These are phyloP conservation scores for Ptychochromis oligacanthus DNA, from an alignment of 2,113 vertebrate species.

Conservation along the genomic window DNA sequence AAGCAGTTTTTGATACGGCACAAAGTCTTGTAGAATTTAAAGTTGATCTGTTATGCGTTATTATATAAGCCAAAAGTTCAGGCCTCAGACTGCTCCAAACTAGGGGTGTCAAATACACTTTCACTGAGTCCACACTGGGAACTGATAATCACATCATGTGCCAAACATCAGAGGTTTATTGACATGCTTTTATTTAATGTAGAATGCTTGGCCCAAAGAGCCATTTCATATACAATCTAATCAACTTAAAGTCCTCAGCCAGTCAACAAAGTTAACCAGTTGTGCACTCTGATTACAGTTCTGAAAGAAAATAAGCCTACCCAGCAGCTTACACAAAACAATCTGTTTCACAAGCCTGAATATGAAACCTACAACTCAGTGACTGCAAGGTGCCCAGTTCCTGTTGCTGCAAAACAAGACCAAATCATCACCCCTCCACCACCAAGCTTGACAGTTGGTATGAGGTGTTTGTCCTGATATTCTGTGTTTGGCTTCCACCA, in stretches of 20 bases:
- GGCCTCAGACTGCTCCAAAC: neutral
- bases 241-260: too few species aligned
- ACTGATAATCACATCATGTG: neutral
- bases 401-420: neutral
- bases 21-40: too few species aligned
- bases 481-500: neutral
- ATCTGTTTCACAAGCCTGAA: too few species aligned
- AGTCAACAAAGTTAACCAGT: too few species aligned
- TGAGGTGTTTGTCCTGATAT: neutral
- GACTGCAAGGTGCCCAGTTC: neutral
- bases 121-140: neutral
- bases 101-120: neutral
- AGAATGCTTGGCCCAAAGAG: neutral
- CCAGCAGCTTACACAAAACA: too few species aligned
- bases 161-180: neutral
- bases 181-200: neutral
- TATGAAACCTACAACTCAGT: neutral
- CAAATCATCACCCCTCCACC: too few species aligned
- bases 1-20: too few species aligned
- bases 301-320: too few species aligned
- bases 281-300: too few species aligned
- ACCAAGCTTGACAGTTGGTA: neutral
- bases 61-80: too few species aligned
- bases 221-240: too few species aligned
- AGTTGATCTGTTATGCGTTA: too few species aligned